Percentiles rank a stretch among this genome's conserved stretches.
Evolutionary conservation across 2,888 invertebrate genomes (phyloP).

Genomic region (Xestia xanthographa): DNA sequence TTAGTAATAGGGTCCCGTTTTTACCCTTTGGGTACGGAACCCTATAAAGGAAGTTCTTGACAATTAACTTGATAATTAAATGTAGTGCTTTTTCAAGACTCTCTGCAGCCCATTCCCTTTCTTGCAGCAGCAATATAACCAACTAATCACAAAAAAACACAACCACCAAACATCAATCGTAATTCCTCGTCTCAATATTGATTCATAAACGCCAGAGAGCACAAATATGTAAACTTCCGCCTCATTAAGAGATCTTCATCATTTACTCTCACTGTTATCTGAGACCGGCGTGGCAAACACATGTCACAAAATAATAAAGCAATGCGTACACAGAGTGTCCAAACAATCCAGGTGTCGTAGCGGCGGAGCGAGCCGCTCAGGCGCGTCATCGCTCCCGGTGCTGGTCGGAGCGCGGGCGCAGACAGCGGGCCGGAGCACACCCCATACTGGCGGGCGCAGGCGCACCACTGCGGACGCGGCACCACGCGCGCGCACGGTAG

Average conservation of each 20-base stretch:
- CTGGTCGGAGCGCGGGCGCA: conserved; percentile 69
- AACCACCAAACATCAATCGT: conserved; percentile 7
- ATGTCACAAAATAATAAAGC: conserved; percentile 73
- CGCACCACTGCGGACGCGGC: conserved; percentile 76
- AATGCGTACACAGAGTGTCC: conserved; percentile 87
- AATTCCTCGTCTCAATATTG: conserved; percentile 16
- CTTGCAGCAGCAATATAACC: neutral
- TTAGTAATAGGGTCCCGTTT: too few species aligned
- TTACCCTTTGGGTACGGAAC: too few species aligned
- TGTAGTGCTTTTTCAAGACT: neutral
- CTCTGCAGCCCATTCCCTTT: too few species aligned
- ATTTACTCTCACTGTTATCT: conserved; percentile 57
- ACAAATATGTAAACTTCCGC: conserved; percentile 42
- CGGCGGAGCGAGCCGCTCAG: conserved; percentile 70
- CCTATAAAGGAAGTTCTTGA: neutral
- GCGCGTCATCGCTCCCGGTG: conserved; percentile 72
- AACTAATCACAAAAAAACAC: conserved; percentile 13
- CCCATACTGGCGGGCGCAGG: conserved; percentile 85
- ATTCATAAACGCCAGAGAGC: conserved; percentile 13
- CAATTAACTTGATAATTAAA: neutral
- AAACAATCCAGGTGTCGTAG: conserved; percentile 79
- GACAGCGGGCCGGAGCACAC: conserved; percentile 77
- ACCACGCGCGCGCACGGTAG: conserved; percentile 82
- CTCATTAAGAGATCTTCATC: conserved; percentile 47
- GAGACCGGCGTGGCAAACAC: conserved; percentile 54